Evolutionary conservation across 2,113 vertebrate species (phyloP).

Genomic region (Felis chaus): DNA sequence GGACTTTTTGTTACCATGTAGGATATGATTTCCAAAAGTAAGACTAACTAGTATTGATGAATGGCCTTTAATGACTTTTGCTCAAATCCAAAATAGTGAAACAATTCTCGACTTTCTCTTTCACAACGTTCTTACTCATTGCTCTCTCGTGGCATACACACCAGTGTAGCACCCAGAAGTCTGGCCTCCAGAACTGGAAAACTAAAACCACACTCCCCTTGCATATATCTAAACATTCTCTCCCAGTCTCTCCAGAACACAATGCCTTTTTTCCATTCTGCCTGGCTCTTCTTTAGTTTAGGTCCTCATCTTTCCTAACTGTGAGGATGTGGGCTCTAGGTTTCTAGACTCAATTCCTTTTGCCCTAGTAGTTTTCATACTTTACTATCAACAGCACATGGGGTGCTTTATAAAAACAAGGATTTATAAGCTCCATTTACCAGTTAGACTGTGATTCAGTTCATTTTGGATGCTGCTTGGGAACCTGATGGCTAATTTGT

Average conservation of each 20-base stretch:
- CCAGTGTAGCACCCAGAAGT: fast-evolving
- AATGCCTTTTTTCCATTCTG: background rate
- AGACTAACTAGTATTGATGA: background rate
- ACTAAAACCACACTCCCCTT: no score
- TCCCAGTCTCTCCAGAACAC: background rate
- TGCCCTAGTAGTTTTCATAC: background rate
- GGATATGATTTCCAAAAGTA: background rate
- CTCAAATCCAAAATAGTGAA: background rate
- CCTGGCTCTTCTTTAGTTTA: background rate
- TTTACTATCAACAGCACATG: background rate
- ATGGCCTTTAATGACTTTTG: background rate
- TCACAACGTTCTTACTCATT: background rate
- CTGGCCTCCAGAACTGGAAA: background rate
- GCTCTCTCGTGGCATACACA: background rate
- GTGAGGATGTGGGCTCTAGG: background rate
- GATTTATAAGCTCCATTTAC: background rate
- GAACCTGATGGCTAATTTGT: background rate
- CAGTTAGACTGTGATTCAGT: background rate
- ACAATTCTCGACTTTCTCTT: background rate
- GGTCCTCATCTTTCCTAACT: background rate
- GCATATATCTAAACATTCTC: background rate
- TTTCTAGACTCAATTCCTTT: background rate
- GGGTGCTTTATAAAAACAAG: background rate
- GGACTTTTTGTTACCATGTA: background rate
- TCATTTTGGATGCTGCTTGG: background rate